These are phyloP conservation scores for Puntigrus tetrazona DNA, from an alignment of 2,113 vertebrate species.

Conservation along the genomic window DNA sequence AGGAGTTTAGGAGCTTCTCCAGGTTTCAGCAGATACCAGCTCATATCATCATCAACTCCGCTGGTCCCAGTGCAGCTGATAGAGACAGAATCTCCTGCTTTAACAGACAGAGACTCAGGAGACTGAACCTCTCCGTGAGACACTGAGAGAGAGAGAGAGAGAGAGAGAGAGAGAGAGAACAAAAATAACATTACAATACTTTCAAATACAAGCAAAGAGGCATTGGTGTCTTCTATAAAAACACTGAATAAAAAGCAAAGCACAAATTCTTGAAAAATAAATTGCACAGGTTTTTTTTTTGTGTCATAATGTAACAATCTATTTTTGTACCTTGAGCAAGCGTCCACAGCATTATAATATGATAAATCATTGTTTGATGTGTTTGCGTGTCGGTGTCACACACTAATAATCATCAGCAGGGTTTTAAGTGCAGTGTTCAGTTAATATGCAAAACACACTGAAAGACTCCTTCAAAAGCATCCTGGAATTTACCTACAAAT, in stretches of 20 bases:
- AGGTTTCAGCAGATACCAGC: conserved; percentile 15
- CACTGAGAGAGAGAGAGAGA: neutral
- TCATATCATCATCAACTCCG: conserved; percentile 16
- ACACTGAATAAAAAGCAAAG: no score
- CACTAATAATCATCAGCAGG: neutral
- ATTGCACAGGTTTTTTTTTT: no score
- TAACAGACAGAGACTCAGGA: conserved; percentile 8
- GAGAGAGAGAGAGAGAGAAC: neutral
- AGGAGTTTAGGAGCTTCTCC: conserved; percentile 26
- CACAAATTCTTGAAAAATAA: no score
- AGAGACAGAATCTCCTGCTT: conserved; percentile 8
- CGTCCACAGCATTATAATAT: neutral
- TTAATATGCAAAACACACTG: neutral
- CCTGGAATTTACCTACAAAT: neutral
- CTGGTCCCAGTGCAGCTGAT: conserved; percentile 9
- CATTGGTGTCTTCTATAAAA: no score
- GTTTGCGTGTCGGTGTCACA: neutral
- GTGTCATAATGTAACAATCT: no score
- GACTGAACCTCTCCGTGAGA: conserved; percentile 13
- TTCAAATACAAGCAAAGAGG: no score
- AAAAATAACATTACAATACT: neutral
- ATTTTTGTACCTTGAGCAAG: neutral
- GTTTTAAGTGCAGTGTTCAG: neutral
- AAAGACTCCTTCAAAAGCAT: conserved; percentile 4
- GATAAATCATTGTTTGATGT: neutral